Percentiles rank a stretch among this genome's conserved stretches.
Evolutionary conservation across 2,888 invertebrate species (phyloP).

Genomic region (Acleris holmiana): DNA sequence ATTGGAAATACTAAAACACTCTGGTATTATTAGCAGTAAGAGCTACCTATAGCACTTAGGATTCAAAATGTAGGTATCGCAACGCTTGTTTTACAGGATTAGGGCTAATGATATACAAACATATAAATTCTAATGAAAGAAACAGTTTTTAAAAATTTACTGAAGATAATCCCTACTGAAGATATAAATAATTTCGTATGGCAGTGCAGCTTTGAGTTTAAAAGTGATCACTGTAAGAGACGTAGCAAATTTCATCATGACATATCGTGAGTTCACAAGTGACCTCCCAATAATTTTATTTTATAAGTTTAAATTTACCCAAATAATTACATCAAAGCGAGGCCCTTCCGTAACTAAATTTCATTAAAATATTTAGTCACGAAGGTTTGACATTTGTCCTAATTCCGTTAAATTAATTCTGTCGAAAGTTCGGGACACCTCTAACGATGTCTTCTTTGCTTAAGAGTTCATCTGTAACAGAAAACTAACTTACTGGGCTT

Average conservation of each 20-base stretch:
- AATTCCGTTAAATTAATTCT: constrained; percentile 54
- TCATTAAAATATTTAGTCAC: constrained; percentile 28
- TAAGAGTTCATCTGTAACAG: constrained; percentile 54
- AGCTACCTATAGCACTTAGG: not conserved
- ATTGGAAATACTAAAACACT: constrained; percentile 6
- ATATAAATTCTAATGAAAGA: no score
- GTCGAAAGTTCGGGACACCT: constrained; percentile 60
- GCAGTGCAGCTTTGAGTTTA: no score
- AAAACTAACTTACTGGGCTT: constrained; percentile 54
- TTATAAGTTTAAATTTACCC: constrained; percentile 9
- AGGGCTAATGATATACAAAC: no score
- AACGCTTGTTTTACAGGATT: no score
- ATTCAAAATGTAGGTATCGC: no score
- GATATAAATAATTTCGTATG: no score
- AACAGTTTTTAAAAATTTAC: no score
- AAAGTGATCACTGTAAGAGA: no score
- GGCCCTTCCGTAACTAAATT: constrained; percentile 19
- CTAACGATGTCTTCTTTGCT: constrained; percentile 62
- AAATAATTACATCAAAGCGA: constrained; percentile 11
- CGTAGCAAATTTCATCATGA: no score
- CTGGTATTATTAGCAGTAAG: not conserved
- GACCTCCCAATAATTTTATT: not conserved
- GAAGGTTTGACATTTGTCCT: constrained; percentile 39
- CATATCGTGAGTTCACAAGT: no score
- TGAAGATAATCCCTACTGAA: no score